A percentile compares a stretch with the other conserved stretches of the same genome.
Evolutionary conservation across 2,797 vertebrate genomes (phyloP).

Genomic region (Pygocentrus nattereri): DNA sequence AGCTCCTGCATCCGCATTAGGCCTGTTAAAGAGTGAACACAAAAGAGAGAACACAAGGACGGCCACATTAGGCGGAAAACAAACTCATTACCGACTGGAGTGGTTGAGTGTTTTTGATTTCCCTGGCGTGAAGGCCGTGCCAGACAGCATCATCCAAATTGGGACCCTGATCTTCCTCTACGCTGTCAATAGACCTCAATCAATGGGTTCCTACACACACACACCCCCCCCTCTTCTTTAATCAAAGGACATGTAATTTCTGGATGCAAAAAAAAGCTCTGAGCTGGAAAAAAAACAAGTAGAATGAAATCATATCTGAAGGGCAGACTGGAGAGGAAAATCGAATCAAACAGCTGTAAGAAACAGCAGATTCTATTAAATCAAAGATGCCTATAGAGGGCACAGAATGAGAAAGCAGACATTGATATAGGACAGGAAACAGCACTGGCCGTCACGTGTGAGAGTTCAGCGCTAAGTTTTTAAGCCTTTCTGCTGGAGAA

Average conservation of each 20-base stretch:
- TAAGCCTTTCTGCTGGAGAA: slow-evolving; percentile 2
- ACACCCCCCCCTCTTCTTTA: neutral
- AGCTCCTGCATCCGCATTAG: slow-evolving; percentile 97
- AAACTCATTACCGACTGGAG: slow-evolving; percentile 38
- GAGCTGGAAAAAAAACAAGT: neutral
- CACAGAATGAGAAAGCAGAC: neutral
- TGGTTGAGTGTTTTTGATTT: slow-evolving; percentile 44
- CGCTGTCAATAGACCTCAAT: slow-evolving; percentile 22
- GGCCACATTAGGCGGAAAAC: slow-evolving; percentile 16
- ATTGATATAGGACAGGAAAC: neutral
- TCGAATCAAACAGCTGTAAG: neutral
- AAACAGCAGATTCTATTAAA: neutral
- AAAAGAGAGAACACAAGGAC: slow-evolving; percentile 34
- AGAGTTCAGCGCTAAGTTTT: neutral
- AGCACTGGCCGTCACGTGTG: neutral
- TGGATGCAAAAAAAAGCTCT: neutral
- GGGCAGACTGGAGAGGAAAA: neutral
- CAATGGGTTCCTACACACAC: neutral
- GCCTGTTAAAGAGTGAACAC: slow-evolving; percentile 75
- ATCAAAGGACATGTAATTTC: slow-evolving; percentile 11
- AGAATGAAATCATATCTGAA: slow-evolving; percentile 23
- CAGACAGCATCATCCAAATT: slow-evolving; percentile 12
- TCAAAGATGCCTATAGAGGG: neutral
- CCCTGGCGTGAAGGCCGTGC: slow-evolving; percentile 29
- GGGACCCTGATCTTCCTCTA: slow-evolving; percentile 29